A percentile compares a stretch with the other conserved stretches of the same genome.
phyloP scores from a whole-genome alignment of 2,797 vertebrate genomes.

The Acrossocheilus wenchowensis region DNA sequence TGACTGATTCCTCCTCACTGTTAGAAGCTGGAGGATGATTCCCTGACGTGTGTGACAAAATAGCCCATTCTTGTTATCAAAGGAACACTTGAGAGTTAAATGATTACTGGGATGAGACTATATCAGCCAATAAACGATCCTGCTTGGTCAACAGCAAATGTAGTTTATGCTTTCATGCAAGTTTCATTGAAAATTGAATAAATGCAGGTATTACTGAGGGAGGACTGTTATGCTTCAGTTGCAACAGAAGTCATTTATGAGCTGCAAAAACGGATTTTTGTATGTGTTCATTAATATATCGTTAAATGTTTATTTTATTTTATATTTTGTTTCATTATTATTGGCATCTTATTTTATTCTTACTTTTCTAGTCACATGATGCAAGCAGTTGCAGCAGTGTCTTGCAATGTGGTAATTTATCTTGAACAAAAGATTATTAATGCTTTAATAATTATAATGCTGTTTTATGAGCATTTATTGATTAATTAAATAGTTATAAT shows the following conservation, averaged over 20 bases:
- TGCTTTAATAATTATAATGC: not conserved
- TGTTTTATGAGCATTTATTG: not conserved
- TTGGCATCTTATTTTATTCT: not conserved
- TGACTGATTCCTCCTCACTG: conserved; percentile 28
- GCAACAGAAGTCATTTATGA: not conserved
- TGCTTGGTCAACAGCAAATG: conserved; percentile 11
- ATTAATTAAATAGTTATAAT: not conserved
- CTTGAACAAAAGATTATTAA: not conserved
- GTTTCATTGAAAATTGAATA: not conserved
- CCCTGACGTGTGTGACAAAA: conserved; percentile 6
- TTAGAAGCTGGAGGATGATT: conserved; percentile 19
- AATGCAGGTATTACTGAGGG: not conserved
- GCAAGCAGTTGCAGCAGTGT: not conserved
- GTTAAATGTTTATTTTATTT: not conserved
- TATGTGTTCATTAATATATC: not conserved
- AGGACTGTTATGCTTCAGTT: not conserved
- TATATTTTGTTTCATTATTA: not conserved
- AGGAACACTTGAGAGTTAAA: not conserved
- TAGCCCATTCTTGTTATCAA: conserved; percentile 4
- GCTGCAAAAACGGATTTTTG: not conserved
- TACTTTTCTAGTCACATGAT: not conserved
- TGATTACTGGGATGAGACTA: not conserved
- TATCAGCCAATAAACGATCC: not conserved
- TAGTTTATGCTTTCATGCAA: not conserved
- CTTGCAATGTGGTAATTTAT: not conserved